A percentile compares a stretch with the other conserved stretches of the same genome.
phyloP scores from a whole-genome alignment of 2,797 vertebrate genomes.

The Onychomys leucogaster region DNA sequence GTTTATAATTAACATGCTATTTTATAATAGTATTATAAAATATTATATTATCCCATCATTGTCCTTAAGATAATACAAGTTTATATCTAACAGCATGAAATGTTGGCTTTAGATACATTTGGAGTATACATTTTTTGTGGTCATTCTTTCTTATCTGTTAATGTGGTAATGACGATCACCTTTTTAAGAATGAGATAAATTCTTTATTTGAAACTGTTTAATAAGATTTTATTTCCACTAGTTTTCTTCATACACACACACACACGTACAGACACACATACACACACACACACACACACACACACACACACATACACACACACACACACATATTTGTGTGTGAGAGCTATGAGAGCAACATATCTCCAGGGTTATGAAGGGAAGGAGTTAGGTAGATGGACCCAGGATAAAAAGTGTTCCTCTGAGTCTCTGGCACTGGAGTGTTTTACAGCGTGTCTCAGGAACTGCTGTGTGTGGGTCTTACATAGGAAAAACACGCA shows the following conservation, averaged over 20 bases:
- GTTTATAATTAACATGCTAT: conserved; percentile 21
- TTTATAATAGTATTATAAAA: neutral
- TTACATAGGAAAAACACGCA: neutral
- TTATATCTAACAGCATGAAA: conserved; percentile 2
- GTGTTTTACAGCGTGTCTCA: neutral
- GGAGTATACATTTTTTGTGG: neutral
- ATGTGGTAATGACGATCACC: neutral
- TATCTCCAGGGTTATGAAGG: neutral
- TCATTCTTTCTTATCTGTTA: neutral
- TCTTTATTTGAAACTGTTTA: conserved; percentile 16
- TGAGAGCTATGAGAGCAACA: neutral
- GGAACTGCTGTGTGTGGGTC: conserved; percentile 14
- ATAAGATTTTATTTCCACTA: conserved; percentile 12
- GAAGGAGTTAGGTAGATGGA: neutral
- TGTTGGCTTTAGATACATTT: conserved; percentile 36
- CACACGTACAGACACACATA: too few species aligned
- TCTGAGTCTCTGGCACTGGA: neutral
- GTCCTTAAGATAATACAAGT: neutral
- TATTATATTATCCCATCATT: neutral
- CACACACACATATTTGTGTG: neutral
- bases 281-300: too few species aligned
- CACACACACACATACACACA: too few species aligned
- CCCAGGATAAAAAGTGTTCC: neutral
- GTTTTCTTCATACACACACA: neutral
- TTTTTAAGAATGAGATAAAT: neutral